phyloP scores from a whole-genome alignment of 2,113 vertebrate genomes.

The Actinemys pallida region DNA sequence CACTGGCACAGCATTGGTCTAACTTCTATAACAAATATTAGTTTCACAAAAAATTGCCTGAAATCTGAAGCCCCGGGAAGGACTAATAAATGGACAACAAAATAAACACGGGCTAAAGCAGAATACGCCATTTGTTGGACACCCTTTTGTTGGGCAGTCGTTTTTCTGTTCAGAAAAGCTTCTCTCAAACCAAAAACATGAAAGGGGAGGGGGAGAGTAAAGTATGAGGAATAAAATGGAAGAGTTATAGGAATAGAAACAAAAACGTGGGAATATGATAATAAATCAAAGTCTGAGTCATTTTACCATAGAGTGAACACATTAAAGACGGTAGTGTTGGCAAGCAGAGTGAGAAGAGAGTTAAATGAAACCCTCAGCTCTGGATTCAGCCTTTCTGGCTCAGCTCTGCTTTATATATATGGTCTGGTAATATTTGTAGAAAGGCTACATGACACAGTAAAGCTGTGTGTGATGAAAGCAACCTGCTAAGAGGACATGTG shows the following conservation, averaged over 20 bases:
- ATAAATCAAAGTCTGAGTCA: neutral
- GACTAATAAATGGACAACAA: neutral
- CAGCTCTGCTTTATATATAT: rapidly evolving
- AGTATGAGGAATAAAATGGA: rapidly evolving
- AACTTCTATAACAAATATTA: constrained; percentile 28
- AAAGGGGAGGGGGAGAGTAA: neutral
- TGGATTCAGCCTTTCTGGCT: neutral
- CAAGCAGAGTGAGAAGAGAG: rapidly evolving
- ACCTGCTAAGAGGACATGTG: rapidly evolving
- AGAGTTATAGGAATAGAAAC: neutral
- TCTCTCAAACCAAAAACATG: neutral
- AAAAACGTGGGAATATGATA: neutral
- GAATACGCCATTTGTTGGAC: constrained; percentile 14
- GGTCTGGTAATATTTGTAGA: neutral
- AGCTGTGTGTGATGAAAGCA: neutral
- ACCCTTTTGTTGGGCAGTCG: constrained; percentile 1
- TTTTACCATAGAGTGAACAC: neutral
- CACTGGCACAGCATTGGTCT: neutral
- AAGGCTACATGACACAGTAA: neutral
- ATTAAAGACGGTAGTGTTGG: rapidly evolving
- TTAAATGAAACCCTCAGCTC: neutral
- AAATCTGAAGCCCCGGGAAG: neutral
- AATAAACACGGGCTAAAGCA: neutral
- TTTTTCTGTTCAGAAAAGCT: constrained; percentile 17
- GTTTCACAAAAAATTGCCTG: neutral